These are phyloP conservation scores for Lithobates sylvaticus DNA, from an alignment of 2,797 vertebrate species.

Conservation along the genomic window DNA sequence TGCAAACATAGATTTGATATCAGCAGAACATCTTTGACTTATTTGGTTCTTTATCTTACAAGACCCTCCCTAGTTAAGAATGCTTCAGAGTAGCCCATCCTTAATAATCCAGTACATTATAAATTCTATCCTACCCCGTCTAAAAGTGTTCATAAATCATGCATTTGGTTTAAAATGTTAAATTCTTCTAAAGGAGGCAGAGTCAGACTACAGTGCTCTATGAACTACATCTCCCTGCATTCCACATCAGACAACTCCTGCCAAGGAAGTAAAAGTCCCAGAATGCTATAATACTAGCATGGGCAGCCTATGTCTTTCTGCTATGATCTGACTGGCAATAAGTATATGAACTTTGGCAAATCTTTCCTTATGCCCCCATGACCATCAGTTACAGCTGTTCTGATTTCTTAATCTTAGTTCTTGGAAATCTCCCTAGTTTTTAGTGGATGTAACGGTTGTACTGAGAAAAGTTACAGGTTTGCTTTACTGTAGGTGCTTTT, in stretches of 20 bases:
- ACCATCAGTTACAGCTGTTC: not conserved
- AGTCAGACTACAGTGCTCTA: not conserved
- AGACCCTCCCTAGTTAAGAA: constrained; percentile 24
- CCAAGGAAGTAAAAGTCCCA: too few species aligned
- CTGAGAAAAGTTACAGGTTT: not conserved
- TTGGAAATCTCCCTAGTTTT: not conserved
- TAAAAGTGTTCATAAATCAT: constrained; percentile 15
- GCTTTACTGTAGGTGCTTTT: not conserved
- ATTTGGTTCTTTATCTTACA: constrained; percentile 3
- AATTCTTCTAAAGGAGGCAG: not conserved
- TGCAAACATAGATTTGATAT: not conserved
- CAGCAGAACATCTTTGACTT: not conserved
- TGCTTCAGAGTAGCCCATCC: not conserved
- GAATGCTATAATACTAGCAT: too few species aligned
- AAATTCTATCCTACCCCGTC: constrained; percentile 1
- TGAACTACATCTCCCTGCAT: too few species aligned
- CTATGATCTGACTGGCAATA: not conserved
- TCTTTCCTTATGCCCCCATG: not conserved
- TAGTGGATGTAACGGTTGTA: not conserved
- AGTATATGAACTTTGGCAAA: not conserved
- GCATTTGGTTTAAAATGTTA: not conserved
- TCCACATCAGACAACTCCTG: too few species aligned
- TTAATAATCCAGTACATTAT: not conserved
- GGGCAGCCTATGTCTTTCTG: too few species aligned
- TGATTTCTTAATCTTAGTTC: not conserved